Base-by-base conservation (phyloP, 1,140 invertebrate species). In the Stenopsyche tienmushanensis region DNA sequence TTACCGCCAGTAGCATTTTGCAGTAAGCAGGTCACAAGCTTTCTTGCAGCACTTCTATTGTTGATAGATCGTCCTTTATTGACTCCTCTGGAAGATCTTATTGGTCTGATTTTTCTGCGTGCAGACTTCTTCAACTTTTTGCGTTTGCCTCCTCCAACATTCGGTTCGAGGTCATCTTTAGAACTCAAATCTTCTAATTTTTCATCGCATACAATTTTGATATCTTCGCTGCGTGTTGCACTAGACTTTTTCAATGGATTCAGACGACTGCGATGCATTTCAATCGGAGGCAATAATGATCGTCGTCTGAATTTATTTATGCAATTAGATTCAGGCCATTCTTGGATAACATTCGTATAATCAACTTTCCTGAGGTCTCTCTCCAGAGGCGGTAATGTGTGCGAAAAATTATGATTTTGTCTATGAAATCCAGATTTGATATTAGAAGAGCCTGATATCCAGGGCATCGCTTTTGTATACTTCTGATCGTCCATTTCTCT, bases 31-130 rank as follows among this genome's bases (percentile, higher is more conserved):
- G 29, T 59, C 8, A 65, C 58, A 42, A 71, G 25, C 41, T 66
- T 71, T 20, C 70, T 71, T 3, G 66, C 70, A 0, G 66, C 70
- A 47, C 70, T 71, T 21, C 60, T 71, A 23, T 71, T 69, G 1
- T 66, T 64, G 8, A 39, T 50, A n/a, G 23, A 53, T 15, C 70
- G 62, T 60, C 70, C 66, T 60, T 71, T 71, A 17, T 65, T 64
- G 1, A 71, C 60, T 20, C 70, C 70, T 41, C 67, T 20, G 8
- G 67, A 69, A 34, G 66, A 71, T 26, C 50, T 64, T 3, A 70
- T 58, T 1, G 44, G 54, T 26, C 50, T 42, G 2, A 62, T 49
- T 34, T 25, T 57, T 5, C 47, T 24, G 20, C 42, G 25, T 13
- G 18, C 21, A 2, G 41, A 58, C 26, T 47, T 44, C 24, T 21